Conservation (phyloP, 2,888 invertebrate genomes). For the Archips xylosteana region DNA sequence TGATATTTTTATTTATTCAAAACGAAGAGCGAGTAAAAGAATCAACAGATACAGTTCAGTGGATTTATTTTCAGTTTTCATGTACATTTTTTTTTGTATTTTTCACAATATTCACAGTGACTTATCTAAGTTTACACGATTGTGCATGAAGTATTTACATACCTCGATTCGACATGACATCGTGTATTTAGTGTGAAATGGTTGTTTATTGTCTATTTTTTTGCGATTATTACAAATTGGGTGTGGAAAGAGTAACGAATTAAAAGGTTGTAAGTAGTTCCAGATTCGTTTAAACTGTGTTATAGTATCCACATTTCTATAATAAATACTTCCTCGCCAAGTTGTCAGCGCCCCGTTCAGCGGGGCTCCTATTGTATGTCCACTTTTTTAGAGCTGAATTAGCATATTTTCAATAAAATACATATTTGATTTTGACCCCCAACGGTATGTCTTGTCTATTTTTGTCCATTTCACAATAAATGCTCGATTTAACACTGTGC, state of each 20-base stretch:
- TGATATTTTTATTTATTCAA: no score
- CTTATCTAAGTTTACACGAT: constrained; percentile 57
- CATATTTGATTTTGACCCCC: no score
- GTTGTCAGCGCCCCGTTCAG: no score
- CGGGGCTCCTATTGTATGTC: no score
- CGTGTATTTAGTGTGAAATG: constrained; percentile 9
- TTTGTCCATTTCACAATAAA: constrained; percentile 21
- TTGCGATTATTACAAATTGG: no score
- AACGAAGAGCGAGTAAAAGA: not conserved
- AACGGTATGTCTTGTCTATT: not conserved
- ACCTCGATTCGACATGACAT: constrained; percentile 9
- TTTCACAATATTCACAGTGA: constrained; percentile 68
- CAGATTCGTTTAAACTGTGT: no score
- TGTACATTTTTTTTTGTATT: constrained; percentile 54
- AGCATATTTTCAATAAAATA: no score
- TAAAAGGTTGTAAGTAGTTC: not conserved
- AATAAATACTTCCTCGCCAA: no score
- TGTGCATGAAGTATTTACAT: constrained; percentile 52
- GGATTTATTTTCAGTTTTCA: constrained; percentile 37
- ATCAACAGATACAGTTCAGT: constrained; percentile 16
- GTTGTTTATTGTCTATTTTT: not conserved
- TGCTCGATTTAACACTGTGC: constrained; percentile 20
- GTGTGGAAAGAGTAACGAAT: no score
- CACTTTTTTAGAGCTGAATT: no score
- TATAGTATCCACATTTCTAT: no score